Evolutionary conservation across 2,888 invertebrate genomes (phyloP).

Genomic region (Apamea epomidion): DNA sequence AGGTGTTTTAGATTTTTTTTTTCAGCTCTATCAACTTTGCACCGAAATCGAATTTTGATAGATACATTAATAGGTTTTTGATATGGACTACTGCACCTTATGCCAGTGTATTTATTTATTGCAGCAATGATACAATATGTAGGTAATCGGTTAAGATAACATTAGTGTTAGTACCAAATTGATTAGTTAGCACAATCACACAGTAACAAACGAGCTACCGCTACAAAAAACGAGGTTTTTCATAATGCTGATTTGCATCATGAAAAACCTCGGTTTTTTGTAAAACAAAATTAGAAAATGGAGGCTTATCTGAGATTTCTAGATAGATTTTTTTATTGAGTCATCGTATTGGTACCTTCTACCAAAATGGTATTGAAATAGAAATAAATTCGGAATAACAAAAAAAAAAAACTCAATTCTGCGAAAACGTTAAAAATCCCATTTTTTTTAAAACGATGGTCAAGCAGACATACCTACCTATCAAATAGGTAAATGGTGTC

Average conservation of each 20-base stretch:
- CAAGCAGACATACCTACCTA: background rate
- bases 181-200: background rate
- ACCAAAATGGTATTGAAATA: no score
- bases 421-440: no score
- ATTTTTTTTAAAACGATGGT: no score
- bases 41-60: background rate
- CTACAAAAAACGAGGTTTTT: no score
- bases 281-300: no score
- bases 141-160: conserved; percentile 24
- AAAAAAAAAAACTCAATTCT: no score
- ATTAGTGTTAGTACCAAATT: background rate
- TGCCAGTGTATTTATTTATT: conserved; percentile 7
- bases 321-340: no score
- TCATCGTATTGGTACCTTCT: no score
- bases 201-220: background rate
- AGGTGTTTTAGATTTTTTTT: background rate
- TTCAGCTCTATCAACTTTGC: background rate
- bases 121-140: background rate
- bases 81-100: conserved; percentile 23
- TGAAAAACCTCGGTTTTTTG: no score
- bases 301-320: no score
- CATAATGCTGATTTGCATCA: no score
- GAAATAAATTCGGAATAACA: no score
- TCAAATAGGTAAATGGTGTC: background rate
- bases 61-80: background rate